Percentiles rank a stretch among this genome's conserved stretches.
Evolutionary conservation across 2,888 invertebrate species (phyloP).

Genomic region (Drosophila neonasuta): DNA sequence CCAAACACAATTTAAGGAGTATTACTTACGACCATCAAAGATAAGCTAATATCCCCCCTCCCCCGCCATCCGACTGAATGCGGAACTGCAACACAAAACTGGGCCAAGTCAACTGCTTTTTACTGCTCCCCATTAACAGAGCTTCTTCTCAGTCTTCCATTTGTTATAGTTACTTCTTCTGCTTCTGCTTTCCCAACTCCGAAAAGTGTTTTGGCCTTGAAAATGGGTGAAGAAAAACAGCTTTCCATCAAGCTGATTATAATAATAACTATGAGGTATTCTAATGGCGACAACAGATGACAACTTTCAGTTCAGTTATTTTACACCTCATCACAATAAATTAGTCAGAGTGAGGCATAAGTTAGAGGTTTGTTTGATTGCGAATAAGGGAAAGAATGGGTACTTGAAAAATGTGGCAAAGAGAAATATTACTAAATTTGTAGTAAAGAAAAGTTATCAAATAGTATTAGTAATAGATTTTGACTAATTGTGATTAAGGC

Average conservation of each 20-base stretch:
- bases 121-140: constrained; percentile 26
- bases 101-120: constrained; percentile 39
- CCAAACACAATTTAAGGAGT: constrained; percentile 45
- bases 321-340: neutral
- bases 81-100: constrained; percentile 19
- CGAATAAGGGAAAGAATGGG: neutral
- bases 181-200: neutral
- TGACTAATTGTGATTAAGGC: too few species aligned
- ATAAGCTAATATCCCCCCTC: constrained; percentile 31
- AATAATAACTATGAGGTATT: constrained; percentile 4
- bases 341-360: neutral
- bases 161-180: neutral
- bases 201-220: constrained; percentile 36
- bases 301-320: constrained; percentile 3
- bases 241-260: constrained; percentile 21
- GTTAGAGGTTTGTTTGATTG: neutral
- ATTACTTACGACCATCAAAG: constrained; percentile 46
- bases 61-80: neutral
- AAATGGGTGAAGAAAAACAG: constrained; percentile 26
- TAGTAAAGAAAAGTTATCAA: too few species aligned
- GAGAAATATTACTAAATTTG: too few species aligned
- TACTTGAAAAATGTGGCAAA: neutral
- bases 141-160: neutral
- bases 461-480: too few species aligned
- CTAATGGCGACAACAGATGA: neutral